These are phyloP conservation scores for Talpa occidentalis DNA, from an alignment of 2,113 vertebrate genomes.

Conservation along the genomic window DNA sequence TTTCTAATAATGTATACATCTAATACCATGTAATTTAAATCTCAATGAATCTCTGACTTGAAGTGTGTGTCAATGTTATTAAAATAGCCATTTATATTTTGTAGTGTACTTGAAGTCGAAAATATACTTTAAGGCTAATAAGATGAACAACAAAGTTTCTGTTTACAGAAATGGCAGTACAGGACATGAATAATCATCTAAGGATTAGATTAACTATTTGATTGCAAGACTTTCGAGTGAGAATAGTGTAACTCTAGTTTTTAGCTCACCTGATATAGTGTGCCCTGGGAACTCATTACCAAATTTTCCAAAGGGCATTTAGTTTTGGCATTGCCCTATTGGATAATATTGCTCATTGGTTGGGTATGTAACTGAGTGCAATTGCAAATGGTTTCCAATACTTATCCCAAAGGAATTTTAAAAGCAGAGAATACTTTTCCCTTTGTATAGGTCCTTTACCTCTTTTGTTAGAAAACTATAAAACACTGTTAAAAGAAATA, in stretches of 20 bases:
- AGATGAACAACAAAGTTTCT: not conserved
- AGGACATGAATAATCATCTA: not conserved
- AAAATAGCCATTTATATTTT: conserved; percentile 11
- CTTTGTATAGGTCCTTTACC: too few species aligned
- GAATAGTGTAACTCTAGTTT: not conserved
- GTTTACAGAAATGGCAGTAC: not conserved
- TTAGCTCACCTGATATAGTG: not conserved
- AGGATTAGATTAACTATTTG: not conserved
- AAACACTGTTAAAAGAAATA: too few species aligned
- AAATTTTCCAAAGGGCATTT: conserved; percentile 1
- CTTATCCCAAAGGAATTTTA: not conserved
- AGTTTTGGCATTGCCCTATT: not conserved
- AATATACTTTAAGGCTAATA: not conserved
- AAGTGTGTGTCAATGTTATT: not conserved
- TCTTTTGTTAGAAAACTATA: too few species aligned
- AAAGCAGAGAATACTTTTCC: not conserved
- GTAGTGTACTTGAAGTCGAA: not conserved
- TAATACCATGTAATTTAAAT: conserved; percentile 24
- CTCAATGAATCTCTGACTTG: not conserved
- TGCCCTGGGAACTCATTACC: not conserved
- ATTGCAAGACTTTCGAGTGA: not conserved
- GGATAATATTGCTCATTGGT: not conserved
- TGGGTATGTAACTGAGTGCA: not conserved
- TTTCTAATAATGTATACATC: not conserved
- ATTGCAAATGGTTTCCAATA: not conserved